Conservation (phyloP, 2,113 vertebrate species). For the Atlantisia rogersi region DNA sequence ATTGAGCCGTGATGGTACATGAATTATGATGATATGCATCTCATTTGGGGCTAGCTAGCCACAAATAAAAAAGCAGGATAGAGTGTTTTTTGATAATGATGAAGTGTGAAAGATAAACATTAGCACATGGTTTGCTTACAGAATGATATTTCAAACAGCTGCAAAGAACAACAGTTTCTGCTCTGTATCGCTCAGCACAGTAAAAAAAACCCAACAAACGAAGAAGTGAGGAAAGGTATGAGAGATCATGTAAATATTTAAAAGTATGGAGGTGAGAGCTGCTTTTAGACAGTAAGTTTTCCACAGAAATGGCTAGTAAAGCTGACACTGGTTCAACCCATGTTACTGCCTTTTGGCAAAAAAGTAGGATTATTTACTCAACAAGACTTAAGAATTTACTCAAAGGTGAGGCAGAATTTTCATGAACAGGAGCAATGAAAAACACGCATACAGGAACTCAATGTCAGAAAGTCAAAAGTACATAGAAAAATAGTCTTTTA, state of each 20-base stretch:
- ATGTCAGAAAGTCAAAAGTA: not conserved
- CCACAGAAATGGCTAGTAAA: not conserved
- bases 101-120: not conserved
- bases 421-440: not conserved
- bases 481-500: not conserved
- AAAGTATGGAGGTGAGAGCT: not conserved
- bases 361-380: not conserved
- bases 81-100: not conserved
- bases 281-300: not conserved
- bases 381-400: not conserved
- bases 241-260: not conserved
- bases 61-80: not conserved
- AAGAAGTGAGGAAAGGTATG: not conserved
- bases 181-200: not conserved
- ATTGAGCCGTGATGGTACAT: not conserved
- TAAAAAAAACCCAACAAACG: not conserved
- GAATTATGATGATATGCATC: not conserved
- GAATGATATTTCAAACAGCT: not conserved
- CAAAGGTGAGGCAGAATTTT: not conserved
- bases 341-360: not conserved
- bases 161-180: not conserved
- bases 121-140: not conserved
- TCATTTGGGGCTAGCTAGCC: not conserved
- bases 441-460: not conserved
- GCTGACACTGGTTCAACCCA: not conserved